Conservation (phyloP, 1,140 invertebrate genomes). For the Scaptomyza montana region DNA sequence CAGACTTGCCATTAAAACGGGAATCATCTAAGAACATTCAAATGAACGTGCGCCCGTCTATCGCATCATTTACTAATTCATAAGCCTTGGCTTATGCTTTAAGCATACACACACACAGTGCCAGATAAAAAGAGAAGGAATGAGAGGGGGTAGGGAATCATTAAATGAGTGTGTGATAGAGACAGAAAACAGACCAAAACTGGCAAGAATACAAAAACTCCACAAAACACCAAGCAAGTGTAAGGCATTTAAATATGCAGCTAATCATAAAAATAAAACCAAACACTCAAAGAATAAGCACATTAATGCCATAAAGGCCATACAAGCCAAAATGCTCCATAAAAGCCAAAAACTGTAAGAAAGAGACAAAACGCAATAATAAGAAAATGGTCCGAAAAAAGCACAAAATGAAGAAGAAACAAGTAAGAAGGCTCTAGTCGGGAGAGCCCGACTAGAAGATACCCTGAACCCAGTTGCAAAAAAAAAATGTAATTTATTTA, state of each 20-base stretch:
- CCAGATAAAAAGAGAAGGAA: background rate
- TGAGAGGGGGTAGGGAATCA: background rate
- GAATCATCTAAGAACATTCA: constrained; percentile 43
- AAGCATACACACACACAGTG: constrained; percentile 11
- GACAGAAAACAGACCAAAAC: background rate
- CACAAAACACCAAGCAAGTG: background rate
- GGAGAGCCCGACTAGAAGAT: too few relatives aligned
- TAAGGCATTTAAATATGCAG: constrained; percentile 57
- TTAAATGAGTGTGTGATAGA: background rate
- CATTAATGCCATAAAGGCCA: constrained; percentile 54
- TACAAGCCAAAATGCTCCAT: constrained; percentile 48
- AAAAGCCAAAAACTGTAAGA: constrained; percentile 40
- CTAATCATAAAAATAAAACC: constrained; percentile 63
- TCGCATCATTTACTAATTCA: constrained; percentile 60
- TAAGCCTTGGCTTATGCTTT: constrained; percentile 32
- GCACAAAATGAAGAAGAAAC: background rate
- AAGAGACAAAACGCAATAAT: constrained; percentile 25
- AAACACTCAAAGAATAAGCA: constrained; percentile 56
- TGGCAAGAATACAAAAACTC: background rate
- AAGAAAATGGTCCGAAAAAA: constrained; percentile 15
- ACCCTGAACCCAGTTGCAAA: too few relatives aligned
- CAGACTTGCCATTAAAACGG: constrained; percentile 25
- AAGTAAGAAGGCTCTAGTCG: too few relatives aligned
- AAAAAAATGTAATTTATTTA: too few relatives aligned
- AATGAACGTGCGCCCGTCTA: constrained; percentile 27